Percentiles rank a stretch among this genome's conserved stretches.
Evolutionary conservation across 1,140 invertebrate genomes (phyloP).

Genomic region (Drosophila orena): DNA sequence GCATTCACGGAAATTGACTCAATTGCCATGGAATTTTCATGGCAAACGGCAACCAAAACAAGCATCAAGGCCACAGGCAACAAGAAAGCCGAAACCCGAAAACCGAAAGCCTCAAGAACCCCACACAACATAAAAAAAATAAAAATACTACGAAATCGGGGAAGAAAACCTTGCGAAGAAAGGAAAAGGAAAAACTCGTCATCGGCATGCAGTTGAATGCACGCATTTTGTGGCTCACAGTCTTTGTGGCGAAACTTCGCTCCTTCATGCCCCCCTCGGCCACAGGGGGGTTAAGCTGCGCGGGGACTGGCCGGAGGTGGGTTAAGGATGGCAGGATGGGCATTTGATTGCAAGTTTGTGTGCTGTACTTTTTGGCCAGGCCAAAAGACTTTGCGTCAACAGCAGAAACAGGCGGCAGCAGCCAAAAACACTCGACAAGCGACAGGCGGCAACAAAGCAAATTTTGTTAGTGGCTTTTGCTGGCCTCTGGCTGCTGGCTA

Average conservation of each 20-base stretch:
- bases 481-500: conserved; percentile 19
- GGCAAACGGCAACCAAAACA: conserved; percentile 33
- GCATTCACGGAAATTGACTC: conserved; percentile 73
- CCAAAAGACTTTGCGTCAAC: conserved; percentile 74
- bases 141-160: too few relatives aligned
- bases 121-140: conserved; percentile 1
- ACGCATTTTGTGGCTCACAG: conserved; percentile 68
- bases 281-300: conserved; percentile 1
- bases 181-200: conserved; percentile 28
- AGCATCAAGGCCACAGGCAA: conserved; percentile 49
- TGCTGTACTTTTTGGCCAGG: conserved; percentile 23
- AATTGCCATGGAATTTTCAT: conserved; percentile 69
- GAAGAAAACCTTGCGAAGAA: conserved; percentile 11
- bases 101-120: conserved; percentile 36
- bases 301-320: not conserved
- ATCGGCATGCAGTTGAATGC: conserved; percentile 71
- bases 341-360: conserved; percentile 55
- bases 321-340: conserved; percentile 26
- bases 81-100: conserved; percentile 1
- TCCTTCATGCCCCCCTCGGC: not conserved
- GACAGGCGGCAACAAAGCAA: conserved; percentile 67
- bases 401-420: conserved; percentile 59
- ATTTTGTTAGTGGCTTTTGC: conserved; percentile 78
- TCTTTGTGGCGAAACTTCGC: conserved; percentile 49
- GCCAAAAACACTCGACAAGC: conserved; percentile 67